Percentiles rank a stretch among this genome's conserved stretches.
Evolutionary conservation across 2,888 invertebrate genomes (phyloP).

Genomic region (Monochamus alternatus): DNA sequence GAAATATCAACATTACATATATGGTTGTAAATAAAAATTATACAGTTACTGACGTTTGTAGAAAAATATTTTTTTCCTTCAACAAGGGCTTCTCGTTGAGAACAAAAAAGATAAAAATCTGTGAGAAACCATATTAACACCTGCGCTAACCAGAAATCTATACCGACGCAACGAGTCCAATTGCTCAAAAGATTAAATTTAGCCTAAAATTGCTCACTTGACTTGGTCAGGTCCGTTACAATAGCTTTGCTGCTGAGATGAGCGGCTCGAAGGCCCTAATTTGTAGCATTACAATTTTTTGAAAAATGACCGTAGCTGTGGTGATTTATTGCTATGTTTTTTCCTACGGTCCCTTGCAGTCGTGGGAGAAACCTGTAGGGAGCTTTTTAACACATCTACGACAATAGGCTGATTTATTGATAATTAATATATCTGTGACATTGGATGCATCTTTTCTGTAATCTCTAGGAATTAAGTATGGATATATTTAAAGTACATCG

Average conservation of each 20-base stretch:
- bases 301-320: constrained; percentile 25
- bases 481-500: too few relatives aligned
- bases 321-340: constrained; percentile 36
- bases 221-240: constrained; percentile 35
- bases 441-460: not conserved
- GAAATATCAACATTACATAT: too few relatives aligned
- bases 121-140: constrained; percentile 45
- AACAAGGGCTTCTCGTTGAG: not conserved
- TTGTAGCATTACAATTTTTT: constrained; percentile 29
- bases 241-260: constrained; percentile 10
- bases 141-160: constrained; percentile 48
- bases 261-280: constrained; percentile 9
- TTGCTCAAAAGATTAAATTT: constrained; percentile 44
- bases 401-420: constrained; percentile 11
- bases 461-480: not conserved
- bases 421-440: constrained; percentile 9
- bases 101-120: not conserved
- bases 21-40: too few relatives aligned
- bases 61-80: not conserved
- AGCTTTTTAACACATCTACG: constrained; percentile 26
- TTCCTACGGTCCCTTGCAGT: constrained; percentile 8
- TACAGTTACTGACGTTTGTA: too few relatives aligned
- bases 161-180: constrained; percentile 48
- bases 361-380: constrained; percentile 9
- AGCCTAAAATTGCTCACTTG: constrained; percentile 41